phyloP scores from a whole-genome alignment of 2,888 invertebrate genomes.

The Hermaeophaga mercurialis region DNA sequence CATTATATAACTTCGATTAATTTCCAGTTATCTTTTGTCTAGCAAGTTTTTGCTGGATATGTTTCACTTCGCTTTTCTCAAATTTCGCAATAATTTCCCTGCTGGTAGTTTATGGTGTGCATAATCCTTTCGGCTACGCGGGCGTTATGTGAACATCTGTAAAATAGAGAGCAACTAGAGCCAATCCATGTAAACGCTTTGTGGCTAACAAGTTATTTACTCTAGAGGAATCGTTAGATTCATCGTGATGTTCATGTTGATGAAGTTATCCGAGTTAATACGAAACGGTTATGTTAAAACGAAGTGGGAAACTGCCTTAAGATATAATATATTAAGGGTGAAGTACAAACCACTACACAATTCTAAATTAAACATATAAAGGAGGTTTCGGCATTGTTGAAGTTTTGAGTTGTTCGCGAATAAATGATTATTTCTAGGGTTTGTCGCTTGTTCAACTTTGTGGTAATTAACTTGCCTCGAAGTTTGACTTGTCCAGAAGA shows the following conservation, averaged over 20 bases:
- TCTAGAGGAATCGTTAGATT: constrained; percentile 15
- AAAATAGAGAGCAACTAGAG: not conserved
- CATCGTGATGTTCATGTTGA: constrained; percentile 4
- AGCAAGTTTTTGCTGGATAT: too few species aligned
- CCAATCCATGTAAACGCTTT: constrained; percentile 11
- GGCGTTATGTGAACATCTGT: too few species aligned
- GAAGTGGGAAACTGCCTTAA: constrained; percentile 8
- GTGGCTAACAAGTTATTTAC: constrained; percentile 16
- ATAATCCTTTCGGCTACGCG: too few species aligned
- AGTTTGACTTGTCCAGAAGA: too few species aligned
- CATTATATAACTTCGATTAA: too few species aligned
- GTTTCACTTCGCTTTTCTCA: too few species aligned
- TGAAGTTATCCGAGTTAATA: constrained; percentile 11
- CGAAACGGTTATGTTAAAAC: constrained; percentile 7
- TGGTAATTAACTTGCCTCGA: too few species aligned
- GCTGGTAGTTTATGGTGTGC: too few species aligned
- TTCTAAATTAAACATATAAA: constrained; percentile 11
- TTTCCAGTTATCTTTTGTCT: too few species aligned
- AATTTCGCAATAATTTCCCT: too few species aligned
- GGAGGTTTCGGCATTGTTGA: not conserved
- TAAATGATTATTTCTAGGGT: not conserved
- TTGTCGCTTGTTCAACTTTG: not conserved
- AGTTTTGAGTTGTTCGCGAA: not conserved
- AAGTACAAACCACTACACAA: constrained; percentile 7
- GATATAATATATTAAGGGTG: constrained; percentile 3